Conservation (phyloP, 2,113 vertebrate genomes). For the Brachyistius frenatus region DNA sequence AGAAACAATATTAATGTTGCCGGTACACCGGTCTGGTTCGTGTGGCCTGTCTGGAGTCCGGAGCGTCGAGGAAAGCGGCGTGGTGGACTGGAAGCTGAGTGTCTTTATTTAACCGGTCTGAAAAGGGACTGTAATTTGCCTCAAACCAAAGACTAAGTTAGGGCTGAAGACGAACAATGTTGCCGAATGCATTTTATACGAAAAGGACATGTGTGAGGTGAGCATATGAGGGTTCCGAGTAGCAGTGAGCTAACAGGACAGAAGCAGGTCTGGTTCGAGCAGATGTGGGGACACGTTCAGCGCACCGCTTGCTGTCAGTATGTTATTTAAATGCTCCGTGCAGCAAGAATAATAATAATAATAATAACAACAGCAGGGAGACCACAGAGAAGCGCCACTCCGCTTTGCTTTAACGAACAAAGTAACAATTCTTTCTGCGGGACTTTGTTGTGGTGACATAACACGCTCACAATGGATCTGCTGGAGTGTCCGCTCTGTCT, state of each 20-base stretch:
- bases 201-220: conserved; percentile 11
- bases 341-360: background rate
- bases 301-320: conserved; percentile 12
- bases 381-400: background rate
- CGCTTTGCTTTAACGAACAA: conserved; percentile 17
- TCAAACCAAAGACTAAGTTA: conserved; percentile 51
- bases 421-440: conserved; percentile 3
- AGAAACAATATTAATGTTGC: background rate
- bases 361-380: no score
- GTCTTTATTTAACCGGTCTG: conserved; percentile 31
- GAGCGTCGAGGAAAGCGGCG: conserved; percentile 21
- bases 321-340: conserved; percentile 46
- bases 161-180: conserved; percentile 25
- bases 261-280: background rate
- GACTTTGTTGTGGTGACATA: conserved; percentile 32
- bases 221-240: background rate
- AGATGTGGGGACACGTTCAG: conserved; percentile 30
- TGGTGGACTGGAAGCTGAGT: conserved; percentile 26
- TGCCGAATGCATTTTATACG: background rate
- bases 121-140: conserved; percentile 43
- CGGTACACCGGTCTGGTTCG: background rate
- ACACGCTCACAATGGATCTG: conserved; percentile 80
- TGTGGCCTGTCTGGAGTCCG: conserved; percentile 30
- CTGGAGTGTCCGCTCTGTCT: conserved; percentile 87
- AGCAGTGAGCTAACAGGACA: background rate